A percentile compares a stretch with the other conserved stretches of the same genome.
These are phyloP conservation scores for Gerris lacustris DNA, from an alignment of 2,888 invertebrate species.

Conservation along the genomic window DNA sequence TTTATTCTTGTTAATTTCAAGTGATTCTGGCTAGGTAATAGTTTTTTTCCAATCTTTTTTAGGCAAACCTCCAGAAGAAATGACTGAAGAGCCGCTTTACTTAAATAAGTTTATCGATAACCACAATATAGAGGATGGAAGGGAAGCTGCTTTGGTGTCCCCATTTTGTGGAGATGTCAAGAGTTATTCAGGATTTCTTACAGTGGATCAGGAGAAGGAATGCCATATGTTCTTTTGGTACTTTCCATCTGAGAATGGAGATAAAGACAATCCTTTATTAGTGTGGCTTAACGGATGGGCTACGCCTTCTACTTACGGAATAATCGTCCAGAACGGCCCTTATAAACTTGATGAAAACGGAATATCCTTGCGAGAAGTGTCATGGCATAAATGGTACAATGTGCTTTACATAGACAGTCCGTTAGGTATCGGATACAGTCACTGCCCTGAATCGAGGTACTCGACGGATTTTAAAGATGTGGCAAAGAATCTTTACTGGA, in stretches of 20 bases:
- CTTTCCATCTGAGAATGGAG: constrained; percentile 53
- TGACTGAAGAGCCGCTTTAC: not conserved
- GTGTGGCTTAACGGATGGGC: constrained; percentile 36
- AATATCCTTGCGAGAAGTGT: constrained; percentile 34
- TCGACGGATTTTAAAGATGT: constrained; percentile 38
- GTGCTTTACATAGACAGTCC: constrained; percentile 44
- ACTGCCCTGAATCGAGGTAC: constrained; percentile 38
- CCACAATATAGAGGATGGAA: not conserved
- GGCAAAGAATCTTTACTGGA: constrained; percentile 38
- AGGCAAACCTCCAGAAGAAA: not conserved
- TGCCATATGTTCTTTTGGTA: constrained; percentile 89
- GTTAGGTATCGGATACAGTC: constrained; percentile 42
- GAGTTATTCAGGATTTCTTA: constrained; percentile 71
- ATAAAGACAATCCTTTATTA: constrained; percentile 31
- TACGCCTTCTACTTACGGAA: constrained; percentile 33
- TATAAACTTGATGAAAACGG: constrained; percentile 31
- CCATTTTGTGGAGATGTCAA: constrained; percentile 38
- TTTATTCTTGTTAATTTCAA: no score
- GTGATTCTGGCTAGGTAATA: no score
- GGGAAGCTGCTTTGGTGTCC: constrained; percentile 13
- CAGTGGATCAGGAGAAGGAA: constrained; percentile 61
- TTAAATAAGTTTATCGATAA: not conserved
- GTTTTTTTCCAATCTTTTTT: not conserved
- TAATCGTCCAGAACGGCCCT: constrained; percentile 40
- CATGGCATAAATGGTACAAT: constrained; percentile 40